A percentile compares a stretch with the other conserved stretches of the same genome.
Conservation (phyloP, 1,140 invertebrate genomes). For the Hylyphantes graminicola region DNA sequence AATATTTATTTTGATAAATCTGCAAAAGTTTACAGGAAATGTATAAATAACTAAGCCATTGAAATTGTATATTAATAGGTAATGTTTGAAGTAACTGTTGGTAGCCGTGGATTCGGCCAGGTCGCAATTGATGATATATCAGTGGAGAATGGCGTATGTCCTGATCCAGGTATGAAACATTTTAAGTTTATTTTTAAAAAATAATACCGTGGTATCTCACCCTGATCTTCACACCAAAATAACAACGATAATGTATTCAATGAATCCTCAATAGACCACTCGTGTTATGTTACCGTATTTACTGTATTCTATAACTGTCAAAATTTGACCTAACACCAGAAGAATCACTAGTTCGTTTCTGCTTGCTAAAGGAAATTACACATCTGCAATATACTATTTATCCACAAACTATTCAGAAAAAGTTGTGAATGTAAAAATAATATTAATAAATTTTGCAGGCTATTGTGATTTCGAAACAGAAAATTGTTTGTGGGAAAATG, state of each 20-base stretch:
- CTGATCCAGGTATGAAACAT: conserved; percentile 33
- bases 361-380: background rate
- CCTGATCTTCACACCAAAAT: background rate
- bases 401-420: background rate
- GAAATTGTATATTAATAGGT: conserved; percentile 1
- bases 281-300: background rate
- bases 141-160: conserved; percentile 26
- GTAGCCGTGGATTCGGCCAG: conserved; percentile 41
- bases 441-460: conserved; percentile 7
- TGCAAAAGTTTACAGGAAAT: too few species aligned
- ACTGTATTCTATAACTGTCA: background rate
- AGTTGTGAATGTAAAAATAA: background rate
- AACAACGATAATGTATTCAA: background rate
- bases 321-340: too few species aligned
- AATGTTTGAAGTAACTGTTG: conserved; percentile 41
- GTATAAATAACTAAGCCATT: too few species aligned
- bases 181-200: background rate
- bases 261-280: background rate
- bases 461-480: conserved; percentile 57
- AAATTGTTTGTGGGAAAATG: conserved; percentile 58
- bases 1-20: too few species aligned
- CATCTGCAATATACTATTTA: background rate
- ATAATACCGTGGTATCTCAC: background rate
- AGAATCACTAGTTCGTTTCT: too few species aligned
- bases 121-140: conserved; percentile 54